phyloP scores from a whole-genome alignment of 2,797 vertebrate genomes.

The Potorous gilbertii region DNA sequence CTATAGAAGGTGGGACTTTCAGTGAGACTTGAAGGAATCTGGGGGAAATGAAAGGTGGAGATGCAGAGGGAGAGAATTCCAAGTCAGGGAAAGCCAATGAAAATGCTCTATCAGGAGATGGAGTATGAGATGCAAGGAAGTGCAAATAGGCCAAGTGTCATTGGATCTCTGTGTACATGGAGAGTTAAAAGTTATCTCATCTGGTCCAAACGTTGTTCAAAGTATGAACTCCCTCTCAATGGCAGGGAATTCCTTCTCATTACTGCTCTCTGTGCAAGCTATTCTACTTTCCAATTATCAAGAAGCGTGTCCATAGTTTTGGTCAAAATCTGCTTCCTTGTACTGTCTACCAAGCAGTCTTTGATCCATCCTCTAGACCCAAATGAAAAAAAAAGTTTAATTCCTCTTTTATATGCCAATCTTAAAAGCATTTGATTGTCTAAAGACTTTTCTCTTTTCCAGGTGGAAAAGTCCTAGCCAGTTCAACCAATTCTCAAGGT shows the following conservation, averaged over 20 bases:
- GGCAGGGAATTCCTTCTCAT: not conserved
- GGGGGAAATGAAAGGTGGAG: not conserved
- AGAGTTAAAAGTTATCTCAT: not conserved
- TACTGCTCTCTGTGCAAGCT: not conserved
- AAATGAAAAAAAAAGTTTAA: not conserved
- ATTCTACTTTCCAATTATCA: not conserved
- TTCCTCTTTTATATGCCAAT: not conserved
- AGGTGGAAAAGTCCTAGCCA: not conserved
- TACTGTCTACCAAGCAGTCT: not conserved
- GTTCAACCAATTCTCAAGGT: not conserved
- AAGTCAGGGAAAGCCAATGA: not conserved
- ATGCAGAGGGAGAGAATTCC: not conserved
- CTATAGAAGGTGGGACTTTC: not conserved
- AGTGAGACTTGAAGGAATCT: not conserved
- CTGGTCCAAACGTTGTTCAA: not conserved
- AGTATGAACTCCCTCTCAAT: not conserved
- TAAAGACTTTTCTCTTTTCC: not conserved
- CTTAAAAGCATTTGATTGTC: not conserved
- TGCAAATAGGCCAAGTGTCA: not conserved
- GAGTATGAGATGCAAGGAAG: not conserved
- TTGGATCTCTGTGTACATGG: not conserved
- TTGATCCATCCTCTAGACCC: not conserved
- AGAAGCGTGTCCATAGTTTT: not conserved
- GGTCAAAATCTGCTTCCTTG: not conserved
- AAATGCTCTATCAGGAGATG: not conserved